A percentile compares a stretch with the other conserved stretches of the same genome.
Evolutionary conservation across 2,113 vertebrate species (phyloP).

Genomic region (Oreotrochilus melanogaster): DNA sequence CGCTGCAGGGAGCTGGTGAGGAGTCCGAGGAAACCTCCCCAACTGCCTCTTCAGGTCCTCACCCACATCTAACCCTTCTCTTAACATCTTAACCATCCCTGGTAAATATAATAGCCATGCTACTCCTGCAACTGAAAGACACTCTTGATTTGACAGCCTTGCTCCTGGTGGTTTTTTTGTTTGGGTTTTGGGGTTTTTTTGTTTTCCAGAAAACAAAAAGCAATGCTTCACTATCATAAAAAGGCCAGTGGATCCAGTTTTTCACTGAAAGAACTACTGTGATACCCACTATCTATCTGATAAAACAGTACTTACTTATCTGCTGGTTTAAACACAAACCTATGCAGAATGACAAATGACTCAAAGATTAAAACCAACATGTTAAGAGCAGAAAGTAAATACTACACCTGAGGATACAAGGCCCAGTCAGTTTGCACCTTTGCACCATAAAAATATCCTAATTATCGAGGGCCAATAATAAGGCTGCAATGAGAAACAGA

Average conservation of each 20-base stretch:
- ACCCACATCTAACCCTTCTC: neutral
- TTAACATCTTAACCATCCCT: neutral
- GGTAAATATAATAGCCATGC: fast-evolving
- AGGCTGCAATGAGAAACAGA: neutral
- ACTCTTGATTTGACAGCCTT: neutral
- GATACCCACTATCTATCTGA: neutral
- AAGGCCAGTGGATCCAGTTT: neutral
- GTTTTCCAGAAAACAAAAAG: neutral
- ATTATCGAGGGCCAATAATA: neutral
- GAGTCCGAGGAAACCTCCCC: neutral
- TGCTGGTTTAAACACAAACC: neutral
- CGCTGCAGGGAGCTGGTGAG: neutral
- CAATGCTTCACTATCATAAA: neutral
- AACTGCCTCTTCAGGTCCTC: neutral
- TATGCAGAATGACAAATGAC: neutral
- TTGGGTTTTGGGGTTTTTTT: neutral
- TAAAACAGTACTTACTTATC: neutral
- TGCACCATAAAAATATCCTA: neutral
- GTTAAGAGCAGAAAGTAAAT: neutral
- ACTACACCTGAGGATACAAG: neutral
- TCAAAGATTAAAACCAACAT: neutral
- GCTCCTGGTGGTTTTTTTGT: neutral
- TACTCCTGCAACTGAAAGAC: neutral
- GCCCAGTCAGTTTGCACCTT: neutral
- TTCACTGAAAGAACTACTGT: neutral